A percentile compares a stretch with the other conserved stretches of the same genome.
phyloP scores from a whole-genome alignment of 2,888 invertebrate species.

The Limnephilus auricula region DNA sequence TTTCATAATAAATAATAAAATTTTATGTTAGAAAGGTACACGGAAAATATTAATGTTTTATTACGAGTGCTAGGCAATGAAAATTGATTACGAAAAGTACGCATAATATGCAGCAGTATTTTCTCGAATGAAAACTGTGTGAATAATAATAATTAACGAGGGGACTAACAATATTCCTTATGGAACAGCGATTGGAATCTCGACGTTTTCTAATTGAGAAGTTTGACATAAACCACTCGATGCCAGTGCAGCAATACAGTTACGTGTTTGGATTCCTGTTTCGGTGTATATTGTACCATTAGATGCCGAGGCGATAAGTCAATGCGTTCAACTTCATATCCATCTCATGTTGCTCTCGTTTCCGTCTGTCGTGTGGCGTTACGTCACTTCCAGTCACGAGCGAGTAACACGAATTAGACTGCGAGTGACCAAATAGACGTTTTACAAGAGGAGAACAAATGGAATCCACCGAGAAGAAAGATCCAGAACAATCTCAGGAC shows the following conservation, averaged over 20 bases:
- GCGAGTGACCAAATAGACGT: slow-evolving; percentile 32
- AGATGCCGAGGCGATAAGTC: slow-evolving; percentile 41
- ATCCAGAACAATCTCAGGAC: not conserved
- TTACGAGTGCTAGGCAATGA: not conserved
- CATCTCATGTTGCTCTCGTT: slow-evolving; percentile 25
- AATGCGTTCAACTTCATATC: slow-evolving; percentile 41
- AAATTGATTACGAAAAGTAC: not conserved
- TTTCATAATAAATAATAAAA: not conserved
- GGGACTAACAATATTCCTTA: not conserved
- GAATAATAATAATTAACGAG: not conserved
- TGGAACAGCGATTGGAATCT: slow-evolving; percentile 4
- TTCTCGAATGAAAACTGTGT: not conserved
- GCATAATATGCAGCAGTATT: not conserved
- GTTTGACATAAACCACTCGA: slow-evolving; percentile 24
- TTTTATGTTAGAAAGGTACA: no score
- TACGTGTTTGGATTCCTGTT: slow-evolving; percentile 35
- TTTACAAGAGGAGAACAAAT: not conserved
- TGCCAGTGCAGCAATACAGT: slow-evolving; percentile 1
- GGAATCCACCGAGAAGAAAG: slow-evolving; percentile 11
- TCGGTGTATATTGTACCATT: slow-evolving; percentile 33
- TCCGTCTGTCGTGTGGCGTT: slow-evolving; percentile 35
- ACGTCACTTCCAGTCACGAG: slow-evolving; percentile 40
- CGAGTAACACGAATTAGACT: slow-evolving; percentile 12
- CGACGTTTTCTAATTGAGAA: not conserved
- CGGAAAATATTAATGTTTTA: no score